These are phyloP conservation scores for Neotoma lepida DNA, from an alignment of 2,113 vertebrate species.

Conservation along the genomic window DNA sequence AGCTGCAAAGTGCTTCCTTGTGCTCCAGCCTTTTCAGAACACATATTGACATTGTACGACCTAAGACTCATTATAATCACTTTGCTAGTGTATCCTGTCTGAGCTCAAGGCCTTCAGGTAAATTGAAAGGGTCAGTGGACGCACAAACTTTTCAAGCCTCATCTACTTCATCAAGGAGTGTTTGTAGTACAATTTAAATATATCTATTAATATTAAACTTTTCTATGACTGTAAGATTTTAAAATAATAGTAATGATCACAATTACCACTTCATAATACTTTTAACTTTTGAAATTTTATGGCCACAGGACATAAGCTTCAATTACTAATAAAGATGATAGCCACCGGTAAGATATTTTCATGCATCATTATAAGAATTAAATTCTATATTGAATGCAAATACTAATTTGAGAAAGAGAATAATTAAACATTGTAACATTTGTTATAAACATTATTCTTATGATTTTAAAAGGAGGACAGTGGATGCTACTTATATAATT, in stretches of 20 bases:
- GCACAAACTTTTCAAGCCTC: neutral
- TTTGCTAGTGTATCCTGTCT: neutral
- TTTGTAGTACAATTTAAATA: neutral
- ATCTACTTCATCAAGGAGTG: neutral
- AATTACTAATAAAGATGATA: neutral
- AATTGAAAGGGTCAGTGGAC: neutral
- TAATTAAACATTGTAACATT: slow-evolving; percentile 3
- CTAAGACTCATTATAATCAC: neutral
- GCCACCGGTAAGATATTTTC: neutral
- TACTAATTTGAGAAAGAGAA: neutral
- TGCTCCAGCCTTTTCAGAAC: neutral
- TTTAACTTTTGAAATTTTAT: slow-evolving; percentile 42
- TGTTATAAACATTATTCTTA: neutral
- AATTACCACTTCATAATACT: neutral
- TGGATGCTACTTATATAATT: neutral
- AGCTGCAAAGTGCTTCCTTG: neutral
- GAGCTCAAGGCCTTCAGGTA: neutral
- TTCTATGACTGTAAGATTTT: neutral
- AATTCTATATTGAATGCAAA: neutral
- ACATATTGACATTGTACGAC: neutral
- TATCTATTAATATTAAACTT: neutral
- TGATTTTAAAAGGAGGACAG: neutral
- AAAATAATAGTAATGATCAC: neutral
- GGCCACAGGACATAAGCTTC: neutral
- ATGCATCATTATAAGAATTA: neutral